Base-by-base conservation (phyloP, 2,888 invertebrate genomes). In the Margaritifera margaritifera region DNA sequence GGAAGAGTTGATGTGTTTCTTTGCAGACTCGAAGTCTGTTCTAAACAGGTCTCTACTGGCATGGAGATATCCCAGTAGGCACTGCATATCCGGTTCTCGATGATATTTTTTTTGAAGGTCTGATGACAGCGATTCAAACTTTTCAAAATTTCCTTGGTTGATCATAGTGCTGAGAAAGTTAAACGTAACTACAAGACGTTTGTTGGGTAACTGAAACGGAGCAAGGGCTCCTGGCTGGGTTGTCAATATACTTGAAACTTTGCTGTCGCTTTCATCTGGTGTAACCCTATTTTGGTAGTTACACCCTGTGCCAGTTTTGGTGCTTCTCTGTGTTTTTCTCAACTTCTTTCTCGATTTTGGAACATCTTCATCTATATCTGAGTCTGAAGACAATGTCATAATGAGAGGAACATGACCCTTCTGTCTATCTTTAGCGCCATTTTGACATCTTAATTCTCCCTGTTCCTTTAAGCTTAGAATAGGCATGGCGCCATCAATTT, bases 91-190 rank as follows among this genome's bases (percentile, higher is more conserved):
- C 22, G 65, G 59, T 51, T 75, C 69, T 19, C 51, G 60, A 2
- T 66, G 58, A 64, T 61, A 73, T 18, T 25, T 58, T 5, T 42
- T 55, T 27, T 65, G 59, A 6, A 80, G 27, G 42, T 64, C 62
- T 4, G 42, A 25, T n/a, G 80, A 69, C 20, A 64, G 31, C 1
- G 56, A 51, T 54, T 76, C 75, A 54, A 77, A 80, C 50, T 70
- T 73, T 2, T 57, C 67, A 60, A 69, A 78, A 15, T 75, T 69
- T n/a, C 80, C 80, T 63, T 78, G 73, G 54, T 80, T 80, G 18
- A 80, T 76, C 15, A 78, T 50, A 6, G 74, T 75, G 56, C 80
- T 80, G 18, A 80, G 66, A 57, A 69, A 71, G 53, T 80, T 75
- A 59, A 78, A 80, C 0, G 80, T 74, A 4, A 75, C 65, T 5